Evolutionary conservation across 64 coral and sea anemone genomes (phyloP).

Genomic region (Dendronephthya gigantea): DNA sequence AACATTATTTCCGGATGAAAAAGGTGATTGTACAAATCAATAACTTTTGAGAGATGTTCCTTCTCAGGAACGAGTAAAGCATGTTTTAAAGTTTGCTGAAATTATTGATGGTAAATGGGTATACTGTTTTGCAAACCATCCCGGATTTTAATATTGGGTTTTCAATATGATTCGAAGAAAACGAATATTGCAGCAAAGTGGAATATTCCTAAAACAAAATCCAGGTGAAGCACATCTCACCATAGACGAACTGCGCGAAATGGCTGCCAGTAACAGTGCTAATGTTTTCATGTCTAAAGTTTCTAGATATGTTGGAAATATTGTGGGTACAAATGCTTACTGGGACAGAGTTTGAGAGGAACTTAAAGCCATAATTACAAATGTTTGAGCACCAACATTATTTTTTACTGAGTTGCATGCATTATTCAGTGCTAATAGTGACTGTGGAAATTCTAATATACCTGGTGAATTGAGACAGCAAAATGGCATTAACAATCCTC

Average conservation of each 20-base stretch:
- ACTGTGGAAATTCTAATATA: no score
- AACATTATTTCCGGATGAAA: slow-evolving; percentile 41
- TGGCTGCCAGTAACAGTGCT: slow-evolving; percentile 23
- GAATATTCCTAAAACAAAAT: slow-evolving; percentile 26
- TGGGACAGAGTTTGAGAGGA: not conserved
- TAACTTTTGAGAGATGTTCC: slow-evolving; percentile 19
- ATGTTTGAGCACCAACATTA: not conserved
- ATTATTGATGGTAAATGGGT: slow-evolving; percentile 35
- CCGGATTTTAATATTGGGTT: slow-evolving; percentile 42
- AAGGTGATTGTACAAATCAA: slow-evolving; percentile 43
- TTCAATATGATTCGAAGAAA: slow-evolving; percentile 50
- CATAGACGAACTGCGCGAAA: slow-evolving; percentile 8
- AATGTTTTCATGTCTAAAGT: slow-evolving; percentile 4
- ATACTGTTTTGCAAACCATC: slow-evolving; percentile 43
- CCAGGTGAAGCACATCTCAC: not conserved
- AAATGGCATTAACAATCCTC: not conserved
- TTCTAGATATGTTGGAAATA: not conserved
- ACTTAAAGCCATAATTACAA: not conserved
- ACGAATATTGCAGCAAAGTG: slow-evolving; percentile 22
- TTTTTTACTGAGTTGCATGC: not conserved
- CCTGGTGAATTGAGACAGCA: no score
- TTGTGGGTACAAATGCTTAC: not conserved
- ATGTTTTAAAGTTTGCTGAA: slow-evolving; percentile 43
- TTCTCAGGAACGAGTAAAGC: slow-evolving; percentile 18
- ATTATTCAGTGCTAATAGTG: not conserved